Evolutionary conservation across 2,113 vertebrate species (phyloP), one percentile per base, ranked within the genome.

Genomic region (Chascanopsetta lugubris): DNA sequence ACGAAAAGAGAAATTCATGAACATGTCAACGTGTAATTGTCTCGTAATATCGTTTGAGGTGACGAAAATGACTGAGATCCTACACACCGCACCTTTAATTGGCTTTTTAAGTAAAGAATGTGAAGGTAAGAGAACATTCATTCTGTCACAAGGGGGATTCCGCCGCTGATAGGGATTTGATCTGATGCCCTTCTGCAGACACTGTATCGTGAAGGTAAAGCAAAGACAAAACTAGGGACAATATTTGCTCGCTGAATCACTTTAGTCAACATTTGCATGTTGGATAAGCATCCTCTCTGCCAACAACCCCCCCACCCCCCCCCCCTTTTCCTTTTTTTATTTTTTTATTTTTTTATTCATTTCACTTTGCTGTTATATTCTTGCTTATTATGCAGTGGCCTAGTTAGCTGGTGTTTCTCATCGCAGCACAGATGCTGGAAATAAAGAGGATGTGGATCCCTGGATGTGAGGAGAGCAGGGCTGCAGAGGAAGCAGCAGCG

Each of bases 351-450:
- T 69, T 54, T 0, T 45, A 30, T 65, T 72, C 54, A 48, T 80
- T 69, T 74, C 43, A 51, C 78, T 84, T 80, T 69, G 50, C 80
- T 79, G 80, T 77, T 86, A 77, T 80, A 77, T 80, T 87, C 82
- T 80, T 77, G 84, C 87, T 89, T 87, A 89, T 87, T 88, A 90
- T 88, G 90, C 90, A 80, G 84, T 88, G 88, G 75, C 88, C 87
- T 89, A 91, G 84, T 90, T 90, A 88, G 85, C 76, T 54, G 79
- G 73, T 82, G 85, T 86, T 88, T 86, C 83, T 88, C 85, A 86
- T 87, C 82, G 72, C 67, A 72, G 80, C 80, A 70, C 80, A 88
- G 86, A 88, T 76, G 85, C 87, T 80, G 68, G 77, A 83, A 87
- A 82, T 85, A 78, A 83, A 87, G 66, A 87, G 85, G 75, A 84